Evolutionary conservation across 2,888 invertebrate genomes (phyloP), one percentile per base, ranked within the genome.

Genomic region (Amblyjoppa proteus): DNA sequence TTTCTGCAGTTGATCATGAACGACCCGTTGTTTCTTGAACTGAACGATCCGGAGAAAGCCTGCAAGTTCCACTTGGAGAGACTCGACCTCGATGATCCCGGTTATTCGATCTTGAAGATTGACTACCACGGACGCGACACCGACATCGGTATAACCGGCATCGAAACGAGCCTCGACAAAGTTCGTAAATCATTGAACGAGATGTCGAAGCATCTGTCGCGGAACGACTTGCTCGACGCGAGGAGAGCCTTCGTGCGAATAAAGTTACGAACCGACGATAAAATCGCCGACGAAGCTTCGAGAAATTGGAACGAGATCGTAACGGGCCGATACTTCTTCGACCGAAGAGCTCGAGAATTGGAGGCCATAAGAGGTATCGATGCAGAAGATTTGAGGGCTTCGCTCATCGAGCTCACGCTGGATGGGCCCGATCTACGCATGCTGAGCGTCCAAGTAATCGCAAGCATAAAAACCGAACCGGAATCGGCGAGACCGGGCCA

Each of bases 21-120:
- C 92, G 98, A 98, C 94, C 98, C 98, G 0, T 95, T 97, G 68
- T 99, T 98, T 94, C 97, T 98, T 94, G 95, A 95, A 64, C 94
- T 99, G 31, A 95, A 99, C 76, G 98, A 98, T 0, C 97, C 97
- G 93, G 97, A 98, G 91, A 98, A 98, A 94, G 95, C 99, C 94
- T 96, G 96, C 91, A 97, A 98, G 31, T 96, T 95, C 90, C 96
- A 96, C 88, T 95, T 96, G 82, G 95, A 96, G 90, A 95, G 96
- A 41, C 96, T 97, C 90, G 97, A 97, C 0, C 96, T 95, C 91
- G 97, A 97, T 2, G 96, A 98, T 87, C 95, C 97, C 64, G 98
- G 98, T 9, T 97, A 97, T 93, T 96, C 97, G 0, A 95, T 98
- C 70, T 96, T 96, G 3, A 97, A 98, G 6, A n/a, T n/a, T 41